Percentiles rank a stretch among this genome's conserved stretches.
These are phyloP conservation scores for Rosalia funebris DNA, from an alignment of 2,888 invertebrate species.

Conservation along the genomic window DNA sequence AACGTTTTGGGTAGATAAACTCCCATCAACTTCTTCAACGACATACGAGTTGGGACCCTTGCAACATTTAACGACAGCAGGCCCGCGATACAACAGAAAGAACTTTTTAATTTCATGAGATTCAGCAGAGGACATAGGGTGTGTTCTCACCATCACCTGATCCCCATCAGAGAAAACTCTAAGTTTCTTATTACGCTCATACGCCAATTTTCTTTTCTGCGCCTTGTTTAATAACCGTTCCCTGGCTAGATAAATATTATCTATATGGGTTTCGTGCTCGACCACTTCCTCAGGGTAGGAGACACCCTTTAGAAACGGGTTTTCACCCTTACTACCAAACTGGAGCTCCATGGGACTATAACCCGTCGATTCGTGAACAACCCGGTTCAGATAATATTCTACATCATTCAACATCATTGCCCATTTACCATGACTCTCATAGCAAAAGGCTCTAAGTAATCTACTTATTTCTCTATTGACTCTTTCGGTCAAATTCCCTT, in stretches of 20 bases:
- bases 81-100: conserved; percentile 18
- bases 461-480: conserved; percentile 20
- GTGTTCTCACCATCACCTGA: conserved; percentile 2
- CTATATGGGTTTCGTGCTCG: neutral
- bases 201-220: conserved; percentile 3
- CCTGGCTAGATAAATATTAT: neutral
- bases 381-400: conserved; percentile 12
- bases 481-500: conserved; percentile 25
- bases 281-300: neutral
- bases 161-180: neutral
- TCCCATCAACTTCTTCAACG: neutral
- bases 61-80: neutral
- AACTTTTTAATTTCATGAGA: conserved; percentile 12
- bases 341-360: conserved; percentile 16
- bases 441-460: conserved; percentile 5
- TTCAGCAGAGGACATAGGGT: conserved; percentile 2
- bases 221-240: conserved; percentile 10
- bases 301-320: conserved; percentile 1
- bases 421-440: conserved; percentile 17
- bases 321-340: conserved; percentile 7
- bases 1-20: no score
- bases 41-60: neutral
- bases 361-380: conserved; percentile 2
- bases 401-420: neutral
- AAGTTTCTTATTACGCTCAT: neutral